Evolutionary conservation across 2,888 invertebrate species (phyloP), one percentile per base, ranked within the genome.

Genomic region (Platycheirus albimanus): DNA sequence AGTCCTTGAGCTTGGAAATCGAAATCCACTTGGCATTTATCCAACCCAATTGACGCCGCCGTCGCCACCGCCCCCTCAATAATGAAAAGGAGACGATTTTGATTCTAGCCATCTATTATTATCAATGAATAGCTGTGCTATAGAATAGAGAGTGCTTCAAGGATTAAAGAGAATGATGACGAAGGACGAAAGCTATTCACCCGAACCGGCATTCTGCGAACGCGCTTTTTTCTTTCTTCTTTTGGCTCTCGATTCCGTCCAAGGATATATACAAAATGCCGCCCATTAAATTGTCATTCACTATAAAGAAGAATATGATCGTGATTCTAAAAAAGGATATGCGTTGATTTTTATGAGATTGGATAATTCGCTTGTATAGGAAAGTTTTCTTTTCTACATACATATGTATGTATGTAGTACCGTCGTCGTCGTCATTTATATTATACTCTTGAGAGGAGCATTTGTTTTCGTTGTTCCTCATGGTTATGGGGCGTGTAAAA

Each of bases 101-200:
- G 66, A 76, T 76, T 71, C 58, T 7, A 61, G 64, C 33, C 47
- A 61, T 75, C 80, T 70, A 81, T 81, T 81, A 81, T 81, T 63
- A 76, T 76, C 80, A 75, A 71, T 61, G 70, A 64, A 58, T 81
- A 30, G 5, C 15, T 4, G 38, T n/a, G n/a, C n/a, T n/a, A n/a
- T n/a, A n/a, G n/a, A n/a, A n/a, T n/a, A n/a, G n/a, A 36, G 61
- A 66, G 30, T 66, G 56, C 51, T 56, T 51, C 41, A 49, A 28
- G 67, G 72, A 63, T 63, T 67, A 49, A 75, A 71, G 70, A 19
- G 47, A 66, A 61, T 51, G 49, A 8, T 69, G 56, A 56, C 43
- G 64, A 51, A 69, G 69, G 70, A 66, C 66, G 61, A 43, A n/a
- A 43, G 24, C 64, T 49, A 69, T 74, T 47, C 63, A 64, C 38